Conservation (phyloP, 2,113 vertebrate species). For the Ctenodactylus gundi region DNA sequence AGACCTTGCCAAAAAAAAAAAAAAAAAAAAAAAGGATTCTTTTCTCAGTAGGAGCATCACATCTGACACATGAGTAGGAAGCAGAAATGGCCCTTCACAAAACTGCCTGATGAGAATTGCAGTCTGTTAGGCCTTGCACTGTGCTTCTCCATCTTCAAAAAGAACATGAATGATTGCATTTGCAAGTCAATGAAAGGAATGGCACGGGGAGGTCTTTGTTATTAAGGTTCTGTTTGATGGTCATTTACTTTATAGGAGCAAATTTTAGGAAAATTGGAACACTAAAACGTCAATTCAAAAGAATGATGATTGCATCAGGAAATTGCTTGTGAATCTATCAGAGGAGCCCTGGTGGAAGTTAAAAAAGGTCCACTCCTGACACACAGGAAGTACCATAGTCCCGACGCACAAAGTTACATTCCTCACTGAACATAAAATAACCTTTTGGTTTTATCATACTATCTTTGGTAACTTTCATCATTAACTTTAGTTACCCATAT, state of each 20-base stretch:
- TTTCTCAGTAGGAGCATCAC: background rate
- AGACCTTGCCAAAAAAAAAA: background rate
- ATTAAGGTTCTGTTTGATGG: conserved; percentile 42
- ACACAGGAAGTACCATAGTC: background rate
- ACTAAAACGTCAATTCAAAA: background rate
- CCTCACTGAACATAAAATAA: background rate
- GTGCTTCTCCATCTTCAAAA: background rate
- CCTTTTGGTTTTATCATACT: background rate
- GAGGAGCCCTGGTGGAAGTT: background rate
- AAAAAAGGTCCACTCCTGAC: background rate
- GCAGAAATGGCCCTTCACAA: background rate
- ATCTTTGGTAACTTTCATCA: background rate
- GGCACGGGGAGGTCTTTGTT: conserved; percentile 21
- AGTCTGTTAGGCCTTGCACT: background rate
- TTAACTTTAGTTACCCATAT: background rate
- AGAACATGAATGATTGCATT: conserved; percentile 52
- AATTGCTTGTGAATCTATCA: conserved; percentile 12
- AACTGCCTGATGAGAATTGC: conserved; percentile 5
- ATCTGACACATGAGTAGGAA: background rate
- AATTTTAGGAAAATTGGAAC: conserved; percentile 25
- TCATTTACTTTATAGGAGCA: conserved; percentile 37
- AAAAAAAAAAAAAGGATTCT: background rate
- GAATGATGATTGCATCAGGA: background rate
- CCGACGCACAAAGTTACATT: background rate
- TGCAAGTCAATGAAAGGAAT: conserved; percentile 59